A percentile compares a stretch with the other conserved stretches of the same genome.
These are phyloP conservation scores for Palythoa heliodiscus DNA, from an alignment of 92 coral and sea anemone genomes.

Conservation along the genomic window DNA sequence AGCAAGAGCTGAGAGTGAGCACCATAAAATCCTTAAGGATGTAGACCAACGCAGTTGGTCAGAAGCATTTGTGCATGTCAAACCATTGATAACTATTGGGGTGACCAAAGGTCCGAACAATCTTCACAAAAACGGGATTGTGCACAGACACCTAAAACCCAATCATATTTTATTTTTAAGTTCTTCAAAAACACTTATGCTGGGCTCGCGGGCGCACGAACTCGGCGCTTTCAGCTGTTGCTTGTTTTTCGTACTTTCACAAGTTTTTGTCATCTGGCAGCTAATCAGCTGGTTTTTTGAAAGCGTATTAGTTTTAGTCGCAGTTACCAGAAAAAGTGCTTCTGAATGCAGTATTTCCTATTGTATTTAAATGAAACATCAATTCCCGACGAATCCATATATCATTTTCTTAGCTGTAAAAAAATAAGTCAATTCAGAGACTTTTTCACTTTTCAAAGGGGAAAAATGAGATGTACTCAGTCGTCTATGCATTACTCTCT, in stretches of 20 bases:
- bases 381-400: background rate
- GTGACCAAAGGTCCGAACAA: too few species aligned
- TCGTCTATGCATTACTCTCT: background rate
- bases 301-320: constrained; percentile 11
- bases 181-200: too few species aligned
- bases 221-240: background rate
- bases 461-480: background rate
- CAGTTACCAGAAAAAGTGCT: background rate
- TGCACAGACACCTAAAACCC: too few species aligned
- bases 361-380: background rate
- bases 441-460: background rate
- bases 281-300: background rate
- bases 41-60: too few species aligned
- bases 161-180: too few species aligned
- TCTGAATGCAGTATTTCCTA: background rate
- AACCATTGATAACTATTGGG: too few species aligned
- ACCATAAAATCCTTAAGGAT: too few species aligned
- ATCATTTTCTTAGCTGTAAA: background rate
- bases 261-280: background rate
- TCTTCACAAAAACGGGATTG: too few species aligned
- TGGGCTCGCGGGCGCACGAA: constrained; percentile 12
- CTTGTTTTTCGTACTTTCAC: background rate
- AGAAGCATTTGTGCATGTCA: too few species aligned
- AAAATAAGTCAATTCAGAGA: background rate
- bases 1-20: too few species aligned